These are phyloP conservation scores for Hiodon alosoides DNA, from an alignment of 2,113 vertebrate genomes.

Conservation along the genomic window DNA sequence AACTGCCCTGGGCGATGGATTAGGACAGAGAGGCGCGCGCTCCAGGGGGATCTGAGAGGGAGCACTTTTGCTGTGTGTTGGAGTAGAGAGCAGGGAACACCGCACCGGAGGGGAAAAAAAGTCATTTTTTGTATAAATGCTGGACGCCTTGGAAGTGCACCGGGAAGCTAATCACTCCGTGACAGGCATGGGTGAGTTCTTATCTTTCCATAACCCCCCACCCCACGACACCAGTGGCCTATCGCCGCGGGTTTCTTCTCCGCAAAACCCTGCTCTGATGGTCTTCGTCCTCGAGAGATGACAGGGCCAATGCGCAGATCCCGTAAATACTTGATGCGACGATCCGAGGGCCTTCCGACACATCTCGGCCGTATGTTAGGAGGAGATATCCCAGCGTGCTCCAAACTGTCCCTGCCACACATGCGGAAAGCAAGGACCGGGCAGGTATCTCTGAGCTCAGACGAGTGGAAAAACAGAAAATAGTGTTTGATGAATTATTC, in stretches of 20 bases:
- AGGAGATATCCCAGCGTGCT: neutral
- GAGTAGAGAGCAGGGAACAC: constrained; percentile 2
- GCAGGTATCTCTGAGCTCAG: neutral
- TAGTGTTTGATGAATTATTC: constrained; percentile 7
- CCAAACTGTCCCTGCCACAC: neutral
- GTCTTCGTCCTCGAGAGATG: neutral
- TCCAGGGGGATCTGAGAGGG: constrained; percentile 2
- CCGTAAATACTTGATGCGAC: neutral
- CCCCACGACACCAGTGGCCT: neutral
- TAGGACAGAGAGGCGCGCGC: constrained; percentile 37
- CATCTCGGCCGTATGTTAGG: neutral
- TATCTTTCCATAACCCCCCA: neutral
- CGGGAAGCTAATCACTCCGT: neutral
- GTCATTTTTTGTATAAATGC: constrained; percentile 13
- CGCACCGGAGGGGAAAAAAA: constrained; percentile 14
- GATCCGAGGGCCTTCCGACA: neutral
- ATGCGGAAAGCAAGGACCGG: neutral
- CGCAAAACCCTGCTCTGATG: neutral
- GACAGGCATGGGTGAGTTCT: neutral
- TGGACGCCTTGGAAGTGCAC: neutral
- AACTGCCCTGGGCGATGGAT: constrained; percentile 60
- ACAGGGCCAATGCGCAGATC: neutral
- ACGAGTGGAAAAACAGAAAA: neutral
- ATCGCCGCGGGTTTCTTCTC: neutral
- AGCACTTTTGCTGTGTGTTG: neutral